Percentiles rank a stretch among this genome's conserved stretches.
Evolutionary conservation across 2,888 invertebrate species (phyloP).

Genomic region (Cantharis rustica): DNA sequence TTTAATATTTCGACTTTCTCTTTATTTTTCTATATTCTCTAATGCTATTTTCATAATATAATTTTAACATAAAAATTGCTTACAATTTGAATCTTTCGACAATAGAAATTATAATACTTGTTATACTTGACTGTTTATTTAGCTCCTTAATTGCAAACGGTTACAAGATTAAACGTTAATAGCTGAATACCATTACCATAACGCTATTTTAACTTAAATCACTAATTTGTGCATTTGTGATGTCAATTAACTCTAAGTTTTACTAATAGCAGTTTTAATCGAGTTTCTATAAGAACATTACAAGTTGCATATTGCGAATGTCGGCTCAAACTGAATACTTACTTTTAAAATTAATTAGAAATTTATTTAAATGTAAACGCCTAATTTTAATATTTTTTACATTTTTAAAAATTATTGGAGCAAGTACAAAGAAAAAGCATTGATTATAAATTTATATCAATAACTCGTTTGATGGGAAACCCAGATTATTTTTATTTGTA

Average conservation of each 20-base stretch:
- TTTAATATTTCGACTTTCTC: background rate
- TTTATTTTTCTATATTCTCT: background rate
- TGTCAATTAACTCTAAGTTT: background rate
- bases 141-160: background rate
- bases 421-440: no score
- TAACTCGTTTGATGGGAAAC: no score
- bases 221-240: background rate
- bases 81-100: background rate
- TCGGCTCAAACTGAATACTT: background rate
- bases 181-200: background rate
- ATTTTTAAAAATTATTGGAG: no score
- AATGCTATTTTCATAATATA: background rate
- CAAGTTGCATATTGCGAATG: background rate
- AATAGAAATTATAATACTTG: background rate
- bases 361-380: background rate
- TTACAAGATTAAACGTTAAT: background rate
- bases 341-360: background rate
- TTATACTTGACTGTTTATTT: background rate
- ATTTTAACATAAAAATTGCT: background rate
- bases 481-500: no score
- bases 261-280: background rate
- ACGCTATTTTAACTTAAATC: background rate
- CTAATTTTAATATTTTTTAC: no score
- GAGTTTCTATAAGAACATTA: background rate
- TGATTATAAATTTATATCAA: no score